These are phyloP conservation scores for Phoxinus phoxinus DNA, from an alignment of 2,113 vertebrate genomes.

Conservation along the genomic window DNA sequence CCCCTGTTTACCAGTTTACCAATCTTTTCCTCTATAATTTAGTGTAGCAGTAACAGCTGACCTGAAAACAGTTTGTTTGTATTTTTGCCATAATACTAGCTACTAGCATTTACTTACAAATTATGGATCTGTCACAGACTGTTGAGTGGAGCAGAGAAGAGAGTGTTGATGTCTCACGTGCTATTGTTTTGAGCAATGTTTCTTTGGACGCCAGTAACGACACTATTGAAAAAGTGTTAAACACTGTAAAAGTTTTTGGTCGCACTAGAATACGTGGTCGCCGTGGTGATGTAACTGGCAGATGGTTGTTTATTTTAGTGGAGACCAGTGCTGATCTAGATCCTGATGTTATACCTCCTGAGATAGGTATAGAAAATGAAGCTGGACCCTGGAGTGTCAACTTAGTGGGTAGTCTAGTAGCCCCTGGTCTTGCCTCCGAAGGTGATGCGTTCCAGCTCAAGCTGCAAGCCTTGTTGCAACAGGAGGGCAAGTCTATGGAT, in stretches of 20 bases:
- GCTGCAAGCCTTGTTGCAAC: too few relatives aligned
- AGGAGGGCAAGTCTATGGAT: not conserved
- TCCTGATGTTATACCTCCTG: not conserved
- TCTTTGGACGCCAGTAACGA: not conserved
- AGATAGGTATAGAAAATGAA: not conserved
- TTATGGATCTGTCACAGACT: too few relatives aligned
- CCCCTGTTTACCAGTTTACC: too few relatives aligned
- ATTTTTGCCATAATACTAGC: too few relatives aligned
- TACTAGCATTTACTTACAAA: too few relatives aligned
- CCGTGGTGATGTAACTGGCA: not conserved
- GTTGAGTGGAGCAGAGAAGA: not conserved
- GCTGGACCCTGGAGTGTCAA: not conserved
- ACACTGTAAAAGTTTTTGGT: conserved; percentile 29
- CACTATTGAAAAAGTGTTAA: conserved; percentile 12
- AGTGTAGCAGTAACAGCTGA: too few relatives aligned
- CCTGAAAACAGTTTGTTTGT: too few relatives aligned
- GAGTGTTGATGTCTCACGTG: not conserved
- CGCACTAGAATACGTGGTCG: not conserved
- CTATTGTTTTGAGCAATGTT: not conserved
- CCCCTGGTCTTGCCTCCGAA: not conserved
- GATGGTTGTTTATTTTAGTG: conserved; percentile 2
- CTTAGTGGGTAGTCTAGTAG: not conserved
- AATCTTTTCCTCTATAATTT: too few relatives aligned
- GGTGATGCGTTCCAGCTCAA: too few relatives aligned
- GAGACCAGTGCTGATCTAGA: not conserved